phyloP scores from a whole-genome alignment of 1,140 invertebrate genomes.

The Mylabris phalerata region DNA sequence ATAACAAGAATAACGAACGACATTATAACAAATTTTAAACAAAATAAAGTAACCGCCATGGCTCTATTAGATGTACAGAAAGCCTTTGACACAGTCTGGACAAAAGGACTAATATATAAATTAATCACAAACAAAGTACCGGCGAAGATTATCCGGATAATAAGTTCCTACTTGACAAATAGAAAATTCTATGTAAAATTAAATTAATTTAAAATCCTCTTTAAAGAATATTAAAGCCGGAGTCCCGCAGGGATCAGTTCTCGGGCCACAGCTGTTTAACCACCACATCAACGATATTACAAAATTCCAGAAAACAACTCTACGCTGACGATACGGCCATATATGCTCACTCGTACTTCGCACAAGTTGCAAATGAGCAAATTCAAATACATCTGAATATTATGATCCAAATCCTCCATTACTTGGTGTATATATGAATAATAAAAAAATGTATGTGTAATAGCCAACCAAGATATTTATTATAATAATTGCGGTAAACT shows the following conservation, averaged over 20 bases:
- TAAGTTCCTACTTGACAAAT: slow-evolving; percentile 27
- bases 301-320: neutral
- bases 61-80: neutral
- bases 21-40: neutral
- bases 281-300: neutral
- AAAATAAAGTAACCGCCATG: neutral
- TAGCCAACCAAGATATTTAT: too few relatives aligned
- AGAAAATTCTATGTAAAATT: slow-evolving; percentile 27
- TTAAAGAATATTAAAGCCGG: slow-evolving; percentile 8
- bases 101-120: slow-evolving; percentile 33
- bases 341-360: slow-evolving; percentile 23
- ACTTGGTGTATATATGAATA: too few relatives aligned
- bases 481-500: too few relatives aligned
- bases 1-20: slow-evolving; percentile 3
- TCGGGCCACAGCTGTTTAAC: slow-evolving; percentile 20
- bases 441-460: too few relatives aligned
- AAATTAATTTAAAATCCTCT: slow-evolving; percentile 13
- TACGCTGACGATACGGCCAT: slow-evolving; percentile 20
- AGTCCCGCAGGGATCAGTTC: slow-evolving; percentile 9
- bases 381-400: slow-evolving; percentile 32
- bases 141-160: slow-evolving; percentile 21
- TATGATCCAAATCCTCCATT: too few relatives aligned
- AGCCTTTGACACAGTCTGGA: slow-evolving; percentile 37
- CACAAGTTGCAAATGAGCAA: slow-evolving; percentile 30
- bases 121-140: slow-evolving; percentile 18